Evolutionary conservation across 2,113 vertebrate species (phyloP), one percentile per base, ranked within the genome.

Genomic region (Gobius niger): DNA sequence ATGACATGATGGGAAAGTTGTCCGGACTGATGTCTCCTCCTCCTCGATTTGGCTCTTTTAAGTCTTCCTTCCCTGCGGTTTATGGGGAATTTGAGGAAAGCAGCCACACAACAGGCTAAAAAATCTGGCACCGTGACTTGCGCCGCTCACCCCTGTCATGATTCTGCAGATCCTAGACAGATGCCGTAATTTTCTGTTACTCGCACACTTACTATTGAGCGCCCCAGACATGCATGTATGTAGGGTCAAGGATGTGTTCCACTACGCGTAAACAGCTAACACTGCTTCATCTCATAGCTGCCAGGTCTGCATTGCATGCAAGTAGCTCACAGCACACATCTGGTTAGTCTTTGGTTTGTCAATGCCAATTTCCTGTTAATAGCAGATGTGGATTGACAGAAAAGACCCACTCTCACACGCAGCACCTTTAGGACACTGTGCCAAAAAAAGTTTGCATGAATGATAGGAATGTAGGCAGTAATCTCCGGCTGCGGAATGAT

Each of bases 301-400:
- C 13, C 60, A 73, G 47, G 63, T 60, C 18, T 65, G 44, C 51
- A 10, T n/a, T n/a, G 40, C 59, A 68, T 49, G 44, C 24, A 34
- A 62, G 64, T 44, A 64, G 75, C 67, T 18, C 44, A 51, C 24
- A 60, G 50, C 57, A 68, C 44, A 73, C 86, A 79, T 82, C 83
- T 84, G 86, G 59, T 76, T 75, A 56, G 44, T 64, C 79, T 77
- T 81, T 54, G 63, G 42, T 14, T 69, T 76, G 75, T 68, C 64
- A 60, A 41, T 54, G 49, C 53, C 73, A 14, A 76, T 83, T 83
- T 87, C 68, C 72, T 72, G 44, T 66, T 65, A 19, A 42, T 15
- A 52, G 9, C 19, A 46, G 59, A 34, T 15, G 7, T 49, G 54
- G 47, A 67, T 69, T 66, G 78, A 83, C 76, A 68, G 49, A 67